Conservation (phyloP, 37 sponge, comb jelly and placozoan species). For the Agelas oroides region DNA sequence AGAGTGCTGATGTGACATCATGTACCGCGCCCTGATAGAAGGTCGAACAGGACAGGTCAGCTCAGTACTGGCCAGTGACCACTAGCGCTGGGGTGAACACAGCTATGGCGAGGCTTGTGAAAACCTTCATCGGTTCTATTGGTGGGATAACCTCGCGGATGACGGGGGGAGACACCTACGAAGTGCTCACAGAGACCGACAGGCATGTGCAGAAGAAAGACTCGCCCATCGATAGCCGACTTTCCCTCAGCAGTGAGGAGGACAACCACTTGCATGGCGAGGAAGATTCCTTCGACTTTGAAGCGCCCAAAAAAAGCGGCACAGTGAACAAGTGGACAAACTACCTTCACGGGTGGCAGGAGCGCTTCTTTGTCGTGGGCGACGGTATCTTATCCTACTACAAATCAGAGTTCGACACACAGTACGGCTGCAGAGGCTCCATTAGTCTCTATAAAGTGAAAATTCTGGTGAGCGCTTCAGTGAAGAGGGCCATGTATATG, state of each 20-base stretch:
- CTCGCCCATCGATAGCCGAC: constrained; percentile 35
- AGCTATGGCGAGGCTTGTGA: constrained; percentile 53
- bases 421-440: constrained; percentile 91
- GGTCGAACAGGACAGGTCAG: too few species aligned
- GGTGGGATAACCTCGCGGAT: constrained; percentile 42
- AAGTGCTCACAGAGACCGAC: constrained; percentile 7
- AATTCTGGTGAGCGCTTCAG: constrained; percentile 79
- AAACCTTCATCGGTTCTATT: constrained; percentile 34
- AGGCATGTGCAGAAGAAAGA: neutral
- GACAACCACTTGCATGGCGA: constrained; percentile 22
- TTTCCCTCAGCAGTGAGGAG: constrained; percentile 14
- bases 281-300: constrained; percentile 41
- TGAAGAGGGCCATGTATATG: too few species aligned
- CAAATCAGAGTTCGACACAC: constrained; percentile 87
- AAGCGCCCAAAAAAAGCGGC: constrained; percentile 55
- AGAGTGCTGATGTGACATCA: too few species aligned
- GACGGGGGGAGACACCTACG: neutral
- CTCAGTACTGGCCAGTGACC: too few species aligned
- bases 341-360: constrained; percentile 96
- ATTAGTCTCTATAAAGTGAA: constrained; percentile 74
- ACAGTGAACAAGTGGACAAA: constrained; percentile 93
- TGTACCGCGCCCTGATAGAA: too few species aligned
- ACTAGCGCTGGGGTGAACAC: neutral
- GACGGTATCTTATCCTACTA: constrained; percentile 88
- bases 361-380: constrained; percentile 79